These are phyloP conservation scores for Steinernema feltiae DNA, from an alignment of 1,140 invertebrate genomes.

Conservation along the genomic window DNA sequence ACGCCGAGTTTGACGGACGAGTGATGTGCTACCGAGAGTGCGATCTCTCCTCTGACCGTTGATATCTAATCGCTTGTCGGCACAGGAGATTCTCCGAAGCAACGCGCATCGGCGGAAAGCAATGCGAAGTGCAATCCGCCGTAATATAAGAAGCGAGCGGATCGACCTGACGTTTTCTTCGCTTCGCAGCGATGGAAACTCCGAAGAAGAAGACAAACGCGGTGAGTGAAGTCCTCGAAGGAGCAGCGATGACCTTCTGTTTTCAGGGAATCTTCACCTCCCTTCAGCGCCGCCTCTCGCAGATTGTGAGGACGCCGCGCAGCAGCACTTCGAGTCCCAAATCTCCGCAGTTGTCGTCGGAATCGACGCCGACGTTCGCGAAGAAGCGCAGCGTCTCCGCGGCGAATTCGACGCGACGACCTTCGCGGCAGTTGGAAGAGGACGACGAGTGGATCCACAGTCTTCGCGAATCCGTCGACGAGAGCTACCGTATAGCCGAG, in stretches of 20 bases:
- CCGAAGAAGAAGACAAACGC: conserved; percentile 6
- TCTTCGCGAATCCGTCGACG: not conserved
- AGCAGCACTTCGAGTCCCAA: not conserved
- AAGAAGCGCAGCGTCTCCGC: too few species aligned
- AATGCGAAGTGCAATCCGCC: not conserved
- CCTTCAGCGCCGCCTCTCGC: not conserved
- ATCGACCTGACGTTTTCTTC: not conserved
- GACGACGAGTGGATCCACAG: not conserved
- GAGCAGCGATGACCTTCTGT: not conserved
- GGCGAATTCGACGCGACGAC: too few species aligned
- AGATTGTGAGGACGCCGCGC: not conserved
- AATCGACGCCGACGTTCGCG: not conserved
- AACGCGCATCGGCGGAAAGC: too few species aligned
- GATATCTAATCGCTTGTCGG: too few species aligned
- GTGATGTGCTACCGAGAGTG: too few species aligned
- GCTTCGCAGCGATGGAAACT: not conserved
- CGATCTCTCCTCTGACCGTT: too few species aligned
- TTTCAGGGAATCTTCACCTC: conserved; percentile 4
- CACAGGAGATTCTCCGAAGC: too few species aligned
- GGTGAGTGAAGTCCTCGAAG: not conserved
- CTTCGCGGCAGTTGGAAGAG: not conserved
- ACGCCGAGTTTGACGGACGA: too few species aligned
- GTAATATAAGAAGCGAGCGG: not conserved
- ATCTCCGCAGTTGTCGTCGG: not conserved
- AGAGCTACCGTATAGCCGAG: not conserved